phyloP scores from a whole-genome alignment of 2,797 vertebrate species.

The Mus spretus region DNA sequence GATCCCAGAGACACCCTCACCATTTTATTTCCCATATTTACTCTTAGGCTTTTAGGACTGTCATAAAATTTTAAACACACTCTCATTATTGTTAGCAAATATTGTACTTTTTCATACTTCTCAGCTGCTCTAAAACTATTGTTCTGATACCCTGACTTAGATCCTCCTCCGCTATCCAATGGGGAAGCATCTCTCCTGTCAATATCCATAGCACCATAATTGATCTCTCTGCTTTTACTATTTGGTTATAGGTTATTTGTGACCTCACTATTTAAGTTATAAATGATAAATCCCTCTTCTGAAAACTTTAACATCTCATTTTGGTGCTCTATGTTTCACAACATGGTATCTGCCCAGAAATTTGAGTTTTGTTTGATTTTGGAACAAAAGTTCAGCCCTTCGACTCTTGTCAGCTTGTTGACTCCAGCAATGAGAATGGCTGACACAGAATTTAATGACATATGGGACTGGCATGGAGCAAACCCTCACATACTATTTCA shows the following conservation, averaged over 20 bases:
- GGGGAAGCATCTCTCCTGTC: background rate
- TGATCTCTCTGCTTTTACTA: background rate
- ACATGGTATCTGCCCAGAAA: background rate
- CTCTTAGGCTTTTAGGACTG: background rate
- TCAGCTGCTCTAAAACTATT: background rate
- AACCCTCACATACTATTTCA: conserved; percentile 11
- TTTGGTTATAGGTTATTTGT: background rate
- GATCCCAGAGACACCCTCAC: background rate
- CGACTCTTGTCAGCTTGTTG: background rate
- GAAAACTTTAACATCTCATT: background rate
- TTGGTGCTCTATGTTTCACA: background rate
- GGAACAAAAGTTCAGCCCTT: background rate
- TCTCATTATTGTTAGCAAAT: background rate
- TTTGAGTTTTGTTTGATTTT: conserved; percentile 31
- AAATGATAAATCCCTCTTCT: background rate
- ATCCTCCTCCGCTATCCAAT: background rate
- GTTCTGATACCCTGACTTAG: background rate
- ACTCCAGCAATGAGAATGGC: background rate
- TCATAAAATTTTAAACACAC: background rate
- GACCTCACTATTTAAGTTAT: background rate
- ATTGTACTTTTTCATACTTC: background rate
- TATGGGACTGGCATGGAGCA: background rate
- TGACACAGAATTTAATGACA: background rate
- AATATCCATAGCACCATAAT: background rate
- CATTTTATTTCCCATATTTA: background rate